Evolutionary conservation across 2,113 vertebrate genomes (phyloP), one percentile per base, ranked within the genome.

Genomic region (Lagenorhynchus albirostris): DNA sequence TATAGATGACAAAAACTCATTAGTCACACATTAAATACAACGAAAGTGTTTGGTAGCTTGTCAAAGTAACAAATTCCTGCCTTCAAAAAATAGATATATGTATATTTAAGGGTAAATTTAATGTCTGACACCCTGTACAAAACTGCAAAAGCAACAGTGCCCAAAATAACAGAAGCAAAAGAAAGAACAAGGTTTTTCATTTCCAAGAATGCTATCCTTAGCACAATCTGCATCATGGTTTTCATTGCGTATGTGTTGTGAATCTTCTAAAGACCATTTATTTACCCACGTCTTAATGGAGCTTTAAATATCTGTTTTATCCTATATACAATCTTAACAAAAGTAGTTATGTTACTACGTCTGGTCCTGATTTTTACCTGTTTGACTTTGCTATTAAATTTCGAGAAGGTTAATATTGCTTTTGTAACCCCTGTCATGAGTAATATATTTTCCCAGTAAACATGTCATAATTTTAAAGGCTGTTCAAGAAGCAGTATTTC

Each of bases 321-420:
- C 60, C 60, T 91, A 70, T 58, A 36, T 77, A 74, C 41, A 85
- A 60, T 94, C 96, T 91, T 88, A 88, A 94, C 87, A 91, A 94
- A 97, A 96, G 70, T 91, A 68, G 84, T 91, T 84, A 41, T 33
- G 55, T 83, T 92, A 58, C 93, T 60, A 47, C 5, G 33, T 95
- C 93, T 97, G 47, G 55, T 95, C 86, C 82, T 60, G 74, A 97
- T 95, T 95, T 95, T 96, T 91, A 89, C 67, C 89, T 77, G 67
- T 95, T 84, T 96, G 94, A 95, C 90, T 96, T 95, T 92, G 80
- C 94, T 97, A 86, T 98, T 96, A 97, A 90, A 95, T 96, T 96
- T 96, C 95, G 86, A 96, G 92, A 89, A 98, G 97, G 96, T 97
- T 98, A 97, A 96, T 96, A 70, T 93, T 96, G 95, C 96, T 97